Conservation (phyloP, 2,888 invertebrate species). For the Formica aserva region DNA sequence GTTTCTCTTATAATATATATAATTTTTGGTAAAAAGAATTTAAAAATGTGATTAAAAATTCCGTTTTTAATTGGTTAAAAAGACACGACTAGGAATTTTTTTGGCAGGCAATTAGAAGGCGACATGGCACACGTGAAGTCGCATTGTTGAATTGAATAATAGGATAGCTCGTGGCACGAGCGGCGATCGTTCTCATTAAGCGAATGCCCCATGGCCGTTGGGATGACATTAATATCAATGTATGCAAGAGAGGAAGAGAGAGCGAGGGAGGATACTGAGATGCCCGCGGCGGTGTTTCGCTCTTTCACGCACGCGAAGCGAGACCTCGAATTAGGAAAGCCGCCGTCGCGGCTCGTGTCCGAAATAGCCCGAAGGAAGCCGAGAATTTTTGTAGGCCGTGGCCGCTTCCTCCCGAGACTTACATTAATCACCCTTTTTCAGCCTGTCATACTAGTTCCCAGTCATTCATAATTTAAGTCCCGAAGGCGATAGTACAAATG, state of each 20-base stretch:
- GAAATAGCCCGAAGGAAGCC: conserved; percentile 41
- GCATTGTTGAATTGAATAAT: conserved; percentile 76
- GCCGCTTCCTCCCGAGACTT: neutral
- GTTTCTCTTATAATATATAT: neutral
- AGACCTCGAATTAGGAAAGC: conserved; percentile 47
- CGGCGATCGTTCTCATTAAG: conserved; percentile 75
- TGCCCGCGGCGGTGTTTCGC: conserved; percentile 26
- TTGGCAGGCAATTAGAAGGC: conserved; percentile 11
- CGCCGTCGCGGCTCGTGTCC: conserved; percentile 6
- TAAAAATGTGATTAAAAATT: neutral
- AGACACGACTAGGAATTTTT: conserved; percentile 12
- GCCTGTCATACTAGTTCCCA: neutral
- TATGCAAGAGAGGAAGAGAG: conserved; percentile 44
- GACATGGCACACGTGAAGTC: conserved; percentile 30
- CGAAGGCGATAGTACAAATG: conserved; percentile 1
- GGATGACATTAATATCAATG: conserved; percentile 80
- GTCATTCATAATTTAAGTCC: conserved; percentile 17
- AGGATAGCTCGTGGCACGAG: conserved; percentile 77
- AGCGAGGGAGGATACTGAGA: conserved; percentile 40
- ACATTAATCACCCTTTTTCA: conserved; percentile 25
- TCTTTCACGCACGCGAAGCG: conserved; percentile 15
- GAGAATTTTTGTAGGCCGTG: conserved; percentile 20
- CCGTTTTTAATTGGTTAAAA: neutral
- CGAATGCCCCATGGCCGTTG: conserved; percentile 70
- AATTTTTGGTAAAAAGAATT: neutral